Evolutionary conservation across 1,140 invertebrate species (phyloP).

Genomic region (Phymastichus coffea): DNA sequence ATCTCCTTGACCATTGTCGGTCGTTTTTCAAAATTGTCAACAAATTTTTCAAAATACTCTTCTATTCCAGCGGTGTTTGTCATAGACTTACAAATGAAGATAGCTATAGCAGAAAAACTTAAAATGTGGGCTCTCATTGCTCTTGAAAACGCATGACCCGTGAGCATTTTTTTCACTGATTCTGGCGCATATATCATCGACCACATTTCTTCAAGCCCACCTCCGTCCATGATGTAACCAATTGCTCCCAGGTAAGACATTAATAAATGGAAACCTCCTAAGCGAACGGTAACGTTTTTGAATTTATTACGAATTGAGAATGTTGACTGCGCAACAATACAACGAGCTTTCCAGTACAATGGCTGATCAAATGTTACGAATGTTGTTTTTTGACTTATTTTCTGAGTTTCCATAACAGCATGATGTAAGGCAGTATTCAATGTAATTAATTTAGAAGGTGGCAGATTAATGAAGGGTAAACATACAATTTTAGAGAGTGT

Average conservation of each 20-base stretch:
- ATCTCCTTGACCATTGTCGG: background rate
- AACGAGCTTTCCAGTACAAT: slow-evolving; percentile 32
- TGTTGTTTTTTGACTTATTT: slow-evolving; percentile 31
- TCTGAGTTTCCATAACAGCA: slow-evolving; percentile 22
- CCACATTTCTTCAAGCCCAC: slow-evolving; percentile 45
- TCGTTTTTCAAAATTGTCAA: background rate
- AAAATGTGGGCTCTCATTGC: slow-evolving; percentile 42
- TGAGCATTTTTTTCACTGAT: slow-evolving; percentile 48
- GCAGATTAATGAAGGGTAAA: slow-evolving; percentile 30
- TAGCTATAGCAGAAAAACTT: slow-evolving; percentile 2
- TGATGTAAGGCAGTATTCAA: slow-evolving; percentile 26
- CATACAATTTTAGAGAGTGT: slow-evolving; percentile 10
- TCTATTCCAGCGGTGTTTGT: background rate
- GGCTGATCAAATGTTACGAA: slow-evolving; percentile 45
- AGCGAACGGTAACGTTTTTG: slow-evolving; percentile 30
- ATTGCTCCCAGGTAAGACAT: slow-evolving; percentile 50
- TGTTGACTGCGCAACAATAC: slow-evolving; percentile 28
- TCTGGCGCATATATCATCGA: slow-evolving; percentile 40
- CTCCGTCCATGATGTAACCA: slow-evolving; percentile 50
- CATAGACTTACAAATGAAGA: slow-evolving; percentile 9
- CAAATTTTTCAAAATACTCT: background rate
- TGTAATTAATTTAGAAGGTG: slow-evolving; percentile 28
- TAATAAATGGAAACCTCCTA: slow-evolving; percentile 42
- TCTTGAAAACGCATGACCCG: slow-evolving; percentile 40
- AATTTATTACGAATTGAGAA: slow-evolving; percentile 11